Evolutionary conservation across 2,888 invertebrate species (phyloP), one percentile per base, ranked within the genome.

Genomic region (Dichetophora obliterata): DNA sequence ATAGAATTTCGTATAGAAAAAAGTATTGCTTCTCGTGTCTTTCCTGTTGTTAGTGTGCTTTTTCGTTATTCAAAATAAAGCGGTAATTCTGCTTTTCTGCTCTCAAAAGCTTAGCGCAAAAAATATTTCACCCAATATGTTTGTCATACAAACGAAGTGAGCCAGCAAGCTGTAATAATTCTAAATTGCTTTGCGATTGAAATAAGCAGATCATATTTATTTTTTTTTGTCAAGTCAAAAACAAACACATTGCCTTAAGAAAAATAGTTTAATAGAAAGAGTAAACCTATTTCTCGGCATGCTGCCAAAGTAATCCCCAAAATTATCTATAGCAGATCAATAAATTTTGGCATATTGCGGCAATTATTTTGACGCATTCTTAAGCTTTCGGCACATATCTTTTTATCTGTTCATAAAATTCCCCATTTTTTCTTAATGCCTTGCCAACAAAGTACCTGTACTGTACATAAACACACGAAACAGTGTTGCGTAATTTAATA

Each of bases 381-480:
- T 24, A 16, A 24, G 50, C 69, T 27, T 3, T 48, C 48, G n/a
- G 11, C 16, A 22, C n/a, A 1, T n/a, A 6, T 59, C 2, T 14
- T 57, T 11, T 59, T 31, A 59, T 37, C 65, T 69, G 34, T n/a
- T 24, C 50, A 65, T 70, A 61, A 48, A 68, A 48, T n/a, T 57
- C 31, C 65, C 65, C 65, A 65, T 69, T 63, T 9, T 37, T 69
- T 43, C 75, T 79, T 65, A 34, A 5, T 8, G 24, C 22, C 22
- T 1, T 4, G 11, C 54, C 57, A 22, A 16, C 16, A 5, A 1
- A 37, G 19, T 22, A 66, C 22, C 66, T 22, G 43, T 14, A 8
- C 66, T 22, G 43, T 14, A 8, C 1, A 19, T 8, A 19, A 43
- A 11, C 37, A 37, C 43, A 66, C 11, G 43, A 11, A 66, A 66